A percentile compares a stretch with the other conserved stretches of the same genome.
phyloP scores from a whole-genome alignment of 1,140 invertebrate genomes.

The Procambarus virginalis region DNA sequence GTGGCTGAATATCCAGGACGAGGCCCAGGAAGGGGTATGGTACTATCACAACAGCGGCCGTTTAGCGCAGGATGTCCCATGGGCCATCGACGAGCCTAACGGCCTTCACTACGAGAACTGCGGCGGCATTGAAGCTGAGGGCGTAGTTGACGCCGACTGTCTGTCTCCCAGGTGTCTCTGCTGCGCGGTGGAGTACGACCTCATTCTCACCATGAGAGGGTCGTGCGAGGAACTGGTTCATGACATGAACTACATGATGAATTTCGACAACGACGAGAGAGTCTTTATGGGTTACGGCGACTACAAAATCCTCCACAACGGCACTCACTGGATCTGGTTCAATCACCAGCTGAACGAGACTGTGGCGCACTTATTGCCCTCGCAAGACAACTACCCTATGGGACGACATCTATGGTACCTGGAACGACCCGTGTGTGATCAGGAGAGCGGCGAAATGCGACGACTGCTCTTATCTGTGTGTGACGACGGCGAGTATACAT shows the following conservation, averaged over 20 bases:
- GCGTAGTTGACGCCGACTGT: constrained; percentile 56
- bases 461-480: constrained; percentile 39
- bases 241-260: constrained; percentile 40
- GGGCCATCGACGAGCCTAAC: constrained; percentile 61
- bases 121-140: constrained; percentile 44
- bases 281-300: constrained; percentile 53
- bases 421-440: constrained; percentile 40
- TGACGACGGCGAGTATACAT: constrained; percentile 38
- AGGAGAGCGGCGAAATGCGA: constrained; percentile 1
- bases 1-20: constrained; percentile 49
- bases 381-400: constrained; percentile 25
- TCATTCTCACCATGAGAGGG: constrained; percentile 23
- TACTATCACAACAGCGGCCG: constrained; percentile 9
- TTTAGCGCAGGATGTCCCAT: constrained; percentile 27
- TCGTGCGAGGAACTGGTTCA: constrained; percentile 23
- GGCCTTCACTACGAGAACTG: constrained; percentile 62
- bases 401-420: constrained; percentile 30
- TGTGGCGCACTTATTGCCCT: constrained; percentile 19
- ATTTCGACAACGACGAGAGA: neutral
- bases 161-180: neutral
- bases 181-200: constrained; percentile 6
- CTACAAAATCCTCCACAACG: constrained; percentile 41
- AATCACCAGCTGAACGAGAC: neutral
- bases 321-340: constrained; percentile 45
- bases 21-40: constrained; percentile 55